Evolutionary conservation across 2,888 invertebrate species (phyloP).

Genomic region (Drosophila parthenogenetica): DNA sequence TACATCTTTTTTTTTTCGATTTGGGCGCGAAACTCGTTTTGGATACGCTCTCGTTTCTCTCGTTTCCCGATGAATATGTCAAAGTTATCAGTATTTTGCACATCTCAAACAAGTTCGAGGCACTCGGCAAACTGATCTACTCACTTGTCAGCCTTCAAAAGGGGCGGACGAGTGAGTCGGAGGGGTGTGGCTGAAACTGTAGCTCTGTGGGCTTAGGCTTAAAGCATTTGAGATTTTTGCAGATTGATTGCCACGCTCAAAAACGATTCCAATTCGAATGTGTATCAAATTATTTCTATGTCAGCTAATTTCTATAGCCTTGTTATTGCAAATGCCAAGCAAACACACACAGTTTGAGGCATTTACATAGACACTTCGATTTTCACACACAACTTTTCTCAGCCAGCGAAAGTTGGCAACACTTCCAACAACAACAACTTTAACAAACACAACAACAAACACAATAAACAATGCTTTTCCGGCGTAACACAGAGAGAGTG

Average conservation of each 20-base stretch:
- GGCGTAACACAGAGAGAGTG: slow-evolving; percentile 60
- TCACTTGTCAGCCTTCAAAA: slow-evolving; percentile 54
- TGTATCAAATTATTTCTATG: slow-evolving; percentile 39
- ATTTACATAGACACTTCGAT: slow-evolving; percentile 65
- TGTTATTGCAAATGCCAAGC: slow-evolving; percentile 55
- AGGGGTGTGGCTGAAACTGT: neutral
- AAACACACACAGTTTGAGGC: slow-evolving; percentile 15
- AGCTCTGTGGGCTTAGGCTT: slow-evolving; percentile 32
- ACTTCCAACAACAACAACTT: slow-evolving; percentile 34
- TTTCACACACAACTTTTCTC: slow-evolving; percentile 76
- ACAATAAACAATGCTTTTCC: slow-evolving; percentile 76
- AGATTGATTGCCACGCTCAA: slow-evolving; percentile 56
- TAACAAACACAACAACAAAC: neutral
- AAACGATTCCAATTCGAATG: slow-evolving; percentile 25
- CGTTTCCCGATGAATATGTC: slow-evolving; percentile 58
- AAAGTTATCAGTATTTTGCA: slow-evolving; percentile 59
- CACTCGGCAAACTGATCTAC: slow-evolving; percentile 43
- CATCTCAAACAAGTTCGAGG: slow-evolving; percentile 53
- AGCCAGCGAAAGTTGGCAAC: slow-evolving; percentile 73
- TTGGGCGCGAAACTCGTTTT: slow-evolving; percentile 51
- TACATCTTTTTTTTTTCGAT: slow-evolving; percentile 6
- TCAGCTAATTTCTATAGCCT: slow-evolving; percentile 65
- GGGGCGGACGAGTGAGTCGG: neutral
- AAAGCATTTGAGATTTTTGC: slow-evolving; percentile 38
- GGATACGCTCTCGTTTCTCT: slow-evolving; percentile 50